Conservation (phyloP, 2,888 invertebrate genomes). For the Xylophagus ater region DNA sequence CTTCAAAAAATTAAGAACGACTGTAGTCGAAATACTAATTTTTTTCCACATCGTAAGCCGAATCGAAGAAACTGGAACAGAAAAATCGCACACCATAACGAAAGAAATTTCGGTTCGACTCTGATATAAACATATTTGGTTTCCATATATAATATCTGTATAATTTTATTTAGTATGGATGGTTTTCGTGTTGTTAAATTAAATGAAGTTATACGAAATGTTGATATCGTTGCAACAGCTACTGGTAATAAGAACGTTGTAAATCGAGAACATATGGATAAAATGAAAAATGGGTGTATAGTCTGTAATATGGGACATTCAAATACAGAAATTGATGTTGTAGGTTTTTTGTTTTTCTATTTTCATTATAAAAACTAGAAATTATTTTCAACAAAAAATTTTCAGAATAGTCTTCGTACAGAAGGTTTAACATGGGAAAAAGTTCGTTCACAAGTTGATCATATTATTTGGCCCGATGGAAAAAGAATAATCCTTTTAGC, state of each 20-base stretch:
- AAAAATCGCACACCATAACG: too few relatives aligned
- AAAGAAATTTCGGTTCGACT: too few relatives aligned
- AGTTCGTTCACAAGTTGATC: slow-evolving; percentile 94
- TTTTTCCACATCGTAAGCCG: too few relatives aligned
- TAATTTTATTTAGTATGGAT: slow-evolving; percentile 55
- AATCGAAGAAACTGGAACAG: too few relatives aligned
- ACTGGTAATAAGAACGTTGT: slow-evolving; percentile 97
- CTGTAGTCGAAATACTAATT: too few relatives aligned
- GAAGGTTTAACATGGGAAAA: slow-evolving; percentile 96
- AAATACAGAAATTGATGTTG: slow-evolving; percentile 91
- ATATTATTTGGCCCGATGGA: slow-evolving; percentile 96
- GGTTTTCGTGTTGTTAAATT: slow-evolving; percentile 91
- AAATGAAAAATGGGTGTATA: slow-evolving; percentile 91
- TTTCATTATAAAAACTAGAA: too few relatives aligned
- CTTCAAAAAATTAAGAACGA: too few relatives aligned
- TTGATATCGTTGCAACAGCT: slow-evolving; percentile 94
- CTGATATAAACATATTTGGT: not conserved
- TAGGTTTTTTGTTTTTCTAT: slow-evolving; percentile 36
- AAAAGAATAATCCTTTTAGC: slow-evolving; percentile 88
- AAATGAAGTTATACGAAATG: slow-evolving; percentile 84
- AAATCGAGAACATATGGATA: slow-evolving; percentile 88
- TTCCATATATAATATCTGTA: not conserved
- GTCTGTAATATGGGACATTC: slow-evolving; percentile 97
- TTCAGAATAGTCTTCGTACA: slow-evolving; percentile 74
- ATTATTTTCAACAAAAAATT: not conserved